Percentiles rank a stretch among this genome's conserved stretches.
phyloP scores from a whole-genome alignment of 1,140 invertebrate genomes.

The Ephestia elutella region DNA sequence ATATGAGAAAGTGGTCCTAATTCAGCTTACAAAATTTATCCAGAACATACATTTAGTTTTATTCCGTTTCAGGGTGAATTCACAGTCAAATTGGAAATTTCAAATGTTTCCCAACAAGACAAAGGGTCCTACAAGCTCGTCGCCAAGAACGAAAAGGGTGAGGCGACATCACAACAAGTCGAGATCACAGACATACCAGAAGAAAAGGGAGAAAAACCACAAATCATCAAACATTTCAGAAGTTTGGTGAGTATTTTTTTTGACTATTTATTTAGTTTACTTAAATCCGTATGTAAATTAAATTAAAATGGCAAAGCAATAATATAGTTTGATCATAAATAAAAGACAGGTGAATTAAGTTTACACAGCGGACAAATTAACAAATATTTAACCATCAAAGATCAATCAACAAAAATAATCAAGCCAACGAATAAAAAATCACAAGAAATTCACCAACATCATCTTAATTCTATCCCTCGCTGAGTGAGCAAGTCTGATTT shows the following conservation, averaged over 20 bases:
- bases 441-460: too few species aligned
- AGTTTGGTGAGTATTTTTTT: constrained; percentile 78
- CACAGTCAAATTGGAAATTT: constrained; percentile 89
- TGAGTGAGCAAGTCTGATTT: not conserved
- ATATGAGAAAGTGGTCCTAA: too few species aligned
- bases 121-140: constrained; percentile 93
- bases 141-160: constrained; percentile 94
- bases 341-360: too few species aligned
- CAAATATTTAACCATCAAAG: too few species aligned
- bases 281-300: too few species aligned
- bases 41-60: not conserved
- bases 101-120: constrained; percentile 83
- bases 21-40: too few species aligned
- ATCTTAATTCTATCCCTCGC: too few species aligned
- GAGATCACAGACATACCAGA: constrained; percentile 88
- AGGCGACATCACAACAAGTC: constrained; percentile 91
- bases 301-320: too few species aligned
- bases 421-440: too few species aligned
- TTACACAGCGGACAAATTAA: too few species aligned
- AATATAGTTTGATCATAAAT: too few species aligned
- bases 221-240: constrained; percentile 83
- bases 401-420: too few species aligned
- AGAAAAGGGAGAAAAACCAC: constrained; percentile 82
- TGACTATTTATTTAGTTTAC: not conserved
- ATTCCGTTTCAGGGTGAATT: constrained; percentile 83